phyloP scores from a whole-genome alignment of 2,113 vertebrate species.

The Pedetes capensis region DNA sequence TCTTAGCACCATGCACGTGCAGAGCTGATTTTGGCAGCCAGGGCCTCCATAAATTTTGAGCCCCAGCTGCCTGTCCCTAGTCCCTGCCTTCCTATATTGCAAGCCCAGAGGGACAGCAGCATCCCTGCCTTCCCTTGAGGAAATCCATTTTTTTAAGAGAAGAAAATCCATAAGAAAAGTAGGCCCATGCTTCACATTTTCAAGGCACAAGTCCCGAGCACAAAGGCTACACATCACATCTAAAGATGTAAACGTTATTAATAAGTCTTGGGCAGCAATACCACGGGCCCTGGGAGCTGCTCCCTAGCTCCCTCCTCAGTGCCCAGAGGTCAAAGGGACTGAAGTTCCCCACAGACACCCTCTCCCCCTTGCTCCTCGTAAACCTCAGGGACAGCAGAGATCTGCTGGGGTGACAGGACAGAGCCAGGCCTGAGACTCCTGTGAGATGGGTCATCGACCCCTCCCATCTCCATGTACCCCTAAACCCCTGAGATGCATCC shows the following conservation, averaged over 20 bases:
- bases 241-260: not conserved
- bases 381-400: fast-evolving
- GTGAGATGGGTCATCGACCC: not conserved
- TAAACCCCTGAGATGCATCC: fast-evolving
- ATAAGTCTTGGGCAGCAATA: no score
- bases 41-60: fast-evolving
- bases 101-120: not conserved
- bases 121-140: not conserved
- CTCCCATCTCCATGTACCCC: no score
- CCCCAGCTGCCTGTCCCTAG: fast-evolving
- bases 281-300: no score
- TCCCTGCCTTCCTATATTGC: no score
- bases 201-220: not conserved
- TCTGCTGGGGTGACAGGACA: no score
- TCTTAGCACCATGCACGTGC: not conserved
- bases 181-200: not conserved
- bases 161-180: not conserved
- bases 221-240: no score
- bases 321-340: not conserved
- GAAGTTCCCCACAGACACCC: not conserved
- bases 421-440: not conserved
- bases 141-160: not conserved
- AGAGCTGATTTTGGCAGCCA: not conserved
- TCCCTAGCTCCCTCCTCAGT: no score
- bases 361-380: not conserved